A percentile compares a stretch with the other conserved stretches of the same genome.
Conservation (phyloP, 2,113 vertebrate species). For the Oreochromis tanganicae region DNA sequence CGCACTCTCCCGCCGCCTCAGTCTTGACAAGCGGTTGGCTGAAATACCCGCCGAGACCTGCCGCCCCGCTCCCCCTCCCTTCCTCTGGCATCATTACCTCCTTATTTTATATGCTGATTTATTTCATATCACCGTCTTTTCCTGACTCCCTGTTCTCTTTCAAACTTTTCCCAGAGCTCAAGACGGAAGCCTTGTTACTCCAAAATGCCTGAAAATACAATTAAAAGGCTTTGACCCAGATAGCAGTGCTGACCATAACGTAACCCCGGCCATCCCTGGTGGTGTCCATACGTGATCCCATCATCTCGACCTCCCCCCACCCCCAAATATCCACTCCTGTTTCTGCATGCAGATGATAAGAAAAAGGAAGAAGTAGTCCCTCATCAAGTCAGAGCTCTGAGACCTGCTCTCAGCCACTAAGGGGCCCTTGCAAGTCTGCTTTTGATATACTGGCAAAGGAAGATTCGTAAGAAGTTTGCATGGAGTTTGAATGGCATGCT, state of each 20-base stretch:
- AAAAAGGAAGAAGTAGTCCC: background rate
- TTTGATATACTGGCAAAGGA: slow-evolving; percentile 6
- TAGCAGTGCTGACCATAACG: background rate
- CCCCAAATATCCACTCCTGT: background rate
- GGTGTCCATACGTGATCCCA: background rate
- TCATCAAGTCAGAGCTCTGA: background rate
- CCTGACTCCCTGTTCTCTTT: background rate
- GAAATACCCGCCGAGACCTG: slow-evolving; percentile 44
- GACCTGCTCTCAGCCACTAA: background rate
- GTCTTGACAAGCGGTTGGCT: slow-evolving; percentile 51
- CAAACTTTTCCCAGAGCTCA: background rate
- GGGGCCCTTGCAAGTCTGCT: background rate
- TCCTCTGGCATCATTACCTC: slow-evolving; percentile 24
- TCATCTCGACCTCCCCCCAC: background rate
- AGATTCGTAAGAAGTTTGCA: background rate
- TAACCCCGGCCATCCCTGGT: slow-evolving; percentile 7
- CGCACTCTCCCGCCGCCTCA: slow-evolving; percentile 5
- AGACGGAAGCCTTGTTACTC: background rate
- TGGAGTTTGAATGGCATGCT: background rate
- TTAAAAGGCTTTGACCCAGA: slow-evolving; percentile 41
- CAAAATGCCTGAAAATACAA: slow-evolving; percentile 30
- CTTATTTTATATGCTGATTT: slow-evolving; percentile 29
- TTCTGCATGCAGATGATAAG: slow-evolving; percentile 43
- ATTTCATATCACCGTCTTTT: background rate
- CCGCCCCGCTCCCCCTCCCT: background rate